Evolutionary conservation across 2,888 invertebrate species (phyloP).

Genomic region (Andrena minutula): DNA sequence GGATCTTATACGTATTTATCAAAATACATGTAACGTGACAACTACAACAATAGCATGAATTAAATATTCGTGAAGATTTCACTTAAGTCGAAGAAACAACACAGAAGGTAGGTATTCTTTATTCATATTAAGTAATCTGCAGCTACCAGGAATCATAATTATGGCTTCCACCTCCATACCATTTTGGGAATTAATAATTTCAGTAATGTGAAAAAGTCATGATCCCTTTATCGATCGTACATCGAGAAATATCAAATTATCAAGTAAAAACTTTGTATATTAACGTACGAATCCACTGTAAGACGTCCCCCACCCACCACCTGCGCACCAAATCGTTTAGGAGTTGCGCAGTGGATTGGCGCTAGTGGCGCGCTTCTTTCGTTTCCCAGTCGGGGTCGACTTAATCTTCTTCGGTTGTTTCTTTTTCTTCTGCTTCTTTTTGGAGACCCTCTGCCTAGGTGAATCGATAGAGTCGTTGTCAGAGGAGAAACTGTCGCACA

Average conservation of each 20-base stretch:
- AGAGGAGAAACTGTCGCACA: conserved; percentile 72
- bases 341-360: conserved; percentile 46
- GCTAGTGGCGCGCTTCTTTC: conserved; percentile 75
- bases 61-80: neutral
- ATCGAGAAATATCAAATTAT: neutral
- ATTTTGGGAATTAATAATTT: too few species aligned
- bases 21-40: neutral
- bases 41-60: neutral
- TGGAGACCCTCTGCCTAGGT: conserved; percentile 58
- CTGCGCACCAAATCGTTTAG: conserved; percentile 7
- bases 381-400: conserved; percentile 56
- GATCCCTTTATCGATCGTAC: too few species aligned
- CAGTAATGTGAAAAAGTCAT: too few species aligned
- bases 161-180: too few species aligned
- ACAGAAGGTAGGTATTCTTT: too few species aligned
- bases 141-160: too few species aligned
- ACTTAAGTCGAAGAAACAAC: too few species aligned
- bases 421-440: conserved; percentile 76
- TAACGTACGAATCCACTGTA: too few species aligned
- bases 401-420: conserved; percentile 69
- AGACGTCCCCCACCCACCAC: neutral
- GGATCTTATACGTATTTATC: neutral
- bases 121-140: too few species aligned
- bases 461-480: conserved; percentile 59
- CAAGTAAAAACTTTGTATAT: neutral